A percentile compares a stretch with the other conserved stretches of the same genome.
Conservation (phyloP, 2,888 invertebrate genomes). For the Pyrocoelia pectoralis region DNA sequence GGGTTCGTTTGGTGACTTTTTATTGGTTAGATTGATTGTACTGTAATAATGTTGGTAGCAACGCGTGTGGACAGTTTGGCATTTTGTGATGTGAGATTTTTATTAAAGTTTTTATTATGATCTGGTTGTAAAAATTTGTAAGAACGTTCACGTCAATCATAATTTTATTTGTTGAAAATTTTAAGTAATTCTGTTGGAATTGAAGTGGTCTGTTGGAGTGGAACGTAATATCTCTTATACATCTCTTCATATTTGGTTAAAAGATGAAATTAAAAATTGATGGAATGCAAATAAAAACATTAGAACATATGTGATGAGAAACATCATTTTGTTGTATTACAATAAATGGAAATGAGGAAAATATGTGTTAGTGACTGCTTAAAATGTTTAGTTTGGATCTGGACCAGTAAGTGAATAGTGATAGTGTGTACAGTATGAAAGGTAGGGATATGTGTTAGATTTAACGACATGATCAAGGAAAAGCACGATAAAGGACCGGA, state of each 20-base stretch:
- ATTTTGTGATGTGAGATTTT: constrained; percentile 62
- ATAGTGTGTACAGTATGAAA: constrained; percentile 54
- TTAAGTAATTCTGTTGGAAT: constrained; percentile 50
- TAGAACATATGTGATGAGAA: constrained; percentile 61
- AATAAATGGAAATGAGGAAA: constrained; percentile 51
- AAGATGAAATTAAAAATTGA: constrained; percentile 61
- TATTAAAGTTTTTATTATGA: constrained; percentile 60
- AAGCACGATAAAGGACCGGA: constrained; percentile 61
- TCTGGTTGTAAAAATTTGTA: constrained; percentile 53
- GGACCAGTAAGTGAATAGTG: constrained; percentile 53
- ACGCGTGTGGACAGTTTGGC: constrained; percentile 62
- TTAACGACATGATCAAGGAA: constrained; percentile 60
- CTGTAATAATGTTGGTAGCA: constrained; percentile 55
- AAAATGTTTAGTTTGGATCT: constrained; percentile 47
- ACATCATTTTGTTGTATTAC: constrained; percentile 55
- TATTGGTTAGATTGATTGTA: constrained; percentile 9
- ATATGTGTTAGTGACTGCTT: constrained; percentile 45
- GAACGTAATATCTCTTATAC: constrained; percentile 52
- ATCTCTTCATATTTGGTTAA: constrained; percentile 60
- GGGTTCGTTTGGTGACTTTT: constrained; percentile 19
- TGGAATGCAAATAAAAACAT: constrained; percentile 62
- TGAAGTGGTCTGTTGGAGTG: constrained; percentile 52
- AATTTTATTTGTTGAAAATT: constrained; percentile 46
- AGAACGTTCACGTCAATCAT: constrained; percentile 53
- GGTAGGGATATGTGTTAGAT: constrained; percentile 53